Percentiles rank a stretch among this genome's conserved stretches.
phyloP scores from a whole-genome alignment of 30 jellyfish, hydroid and myxozoan species.

The Hydra vulgaris region DNA sequence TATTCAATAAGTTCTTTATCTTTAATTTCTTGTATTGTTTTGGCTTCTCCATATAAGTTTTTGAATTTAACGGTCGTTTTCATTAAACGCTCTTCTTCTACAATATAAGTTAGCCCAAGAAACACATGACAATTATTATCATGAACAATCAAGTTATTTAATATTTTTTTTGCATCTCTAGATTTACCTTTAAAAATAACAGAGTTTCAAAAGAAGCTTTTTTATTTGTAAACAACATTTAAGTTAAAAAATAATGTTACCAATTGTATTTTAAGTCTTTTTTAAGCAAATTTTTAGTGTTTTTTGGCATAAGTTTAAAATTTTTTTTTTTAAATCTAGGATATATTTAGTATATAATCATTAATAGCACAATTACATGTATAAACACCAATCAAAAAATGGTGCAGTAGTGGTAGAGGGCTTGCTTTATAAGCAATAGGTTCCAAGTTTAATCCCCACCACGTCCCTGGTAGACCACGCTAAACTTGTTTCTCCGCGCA shows the following conservation, averaged over 20 bases:
- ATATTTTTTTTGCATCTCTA: conserved; percentile 36
- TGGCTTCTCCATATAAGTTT: conserved; percentile 42
- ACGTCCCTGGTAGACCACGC: no score
- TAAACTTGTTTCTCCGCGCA: no score
- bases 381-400: no score
- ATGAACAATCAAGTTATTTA: conserved; percentile 39
- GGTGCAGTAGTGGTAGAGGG: no score
- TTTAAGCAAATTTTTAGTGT: no score
- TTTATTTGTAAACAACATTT: neutral
- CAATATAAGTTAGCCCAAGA: conserved; percentile 45
- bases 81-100: conserved; percentile 42
- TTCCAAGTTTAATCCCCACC: no score
- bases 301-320: no score
- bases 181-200: conserved; percentile 39
- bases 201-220: no score
- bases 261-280: conserved; percentile 36
- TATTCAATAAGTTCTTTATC: conserved; percentile 56
- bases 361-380: no score
- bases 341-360: no score
- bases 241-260: conserved; percentile 24
- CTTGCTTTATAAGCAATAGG: no score
- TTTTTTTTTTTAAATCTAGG: no score
- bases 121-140: conserved; percentile 34
- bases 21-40: conserved; percentile 51
- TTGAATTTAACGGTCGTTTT: conserved; percentile 40